Conservation (phyloP, 2,113 vertebrate genomes). For the Axis porcinus region DNA sequence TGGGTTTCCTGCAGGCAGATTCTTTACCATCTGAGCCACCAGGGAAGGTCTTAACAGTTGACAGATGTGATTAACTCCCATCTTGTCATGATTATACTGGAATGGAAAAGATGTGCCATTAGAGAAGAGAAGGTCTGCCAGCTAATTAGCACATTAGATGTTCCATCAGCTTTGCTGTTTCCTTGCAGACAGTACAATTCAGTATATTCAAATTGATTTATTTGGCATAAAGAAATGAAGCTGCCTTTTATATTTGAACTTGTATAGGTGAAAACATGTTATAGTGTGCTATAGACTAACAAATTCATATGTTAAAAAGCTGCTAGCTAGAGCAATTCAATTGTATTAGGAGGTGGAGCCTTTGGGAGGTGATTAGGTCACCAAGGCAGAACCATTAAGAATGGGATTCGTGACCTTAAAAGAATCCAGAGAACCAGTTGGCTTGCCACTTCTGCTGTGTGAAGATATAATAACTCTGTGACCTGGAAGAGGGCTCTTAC, state of each 20-base stretch:
- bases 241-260: conserved; percentile 30
- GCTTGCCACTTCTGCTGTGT: background rate
- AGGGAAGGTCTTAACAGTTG: background rate
- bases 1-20: background rate
- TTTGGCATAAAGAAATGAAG: background rate
- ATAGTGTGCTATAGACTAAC: background rate
- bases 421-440: background rate
- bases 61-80: background rate
- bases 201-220: background rate
- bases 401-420: background rate
- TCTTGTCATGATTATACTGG: conserved; percentile 10
- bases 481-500: background rate
- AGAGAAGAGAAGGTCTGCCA: background rate
- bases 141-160: conserved; percentile 28
- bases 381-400: background rate
- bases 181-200: background rate
- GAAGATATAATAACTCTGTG: background rate
- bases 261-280: background rate
- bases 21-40: background rate
- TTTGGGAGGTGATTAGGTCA: background rate
- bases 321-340: background rate
- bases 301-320: background rate
- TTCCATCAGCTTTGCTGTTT: background rate
- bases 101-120: background rate
- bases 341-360: background rate